Percentiles rank a stretch among this genome's conserved stretches.
These are phyloP conservation scores for Pemphredon lugubris DNA, from an alignment of 2,888 invertebrate species.

Conservation along the genomic window DNA sequence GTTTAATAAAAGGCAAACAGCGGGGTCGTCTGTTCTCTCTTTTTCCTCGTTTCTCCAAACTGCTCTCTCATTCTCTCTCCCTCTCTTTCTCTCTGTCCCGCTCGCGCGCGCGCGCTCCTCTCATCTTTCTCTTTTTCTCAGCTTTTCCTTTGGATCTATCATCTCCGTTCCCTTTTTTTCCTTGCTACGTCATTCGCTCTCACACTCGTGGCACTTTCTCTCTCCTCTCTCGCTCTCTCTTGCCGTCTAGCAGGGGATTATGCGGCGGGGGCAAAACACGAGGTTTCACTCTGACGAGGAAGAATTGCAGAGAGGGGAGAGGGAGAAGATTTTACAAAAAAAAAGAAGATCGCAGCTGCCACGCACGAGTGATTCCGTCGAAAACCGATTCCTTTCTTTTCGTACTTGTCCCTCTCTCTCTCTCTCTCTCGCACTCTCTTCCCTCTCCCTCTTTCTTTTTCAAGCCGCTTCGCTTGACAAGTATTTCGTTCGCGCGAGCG, in stretches of 20 bases:
- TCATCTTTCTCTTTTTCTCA: slow-evolving; percentile 6
- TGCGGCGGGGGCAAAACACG: slow-evolving; percentile 45
- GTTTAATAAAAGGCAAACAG: slow-evolving; percentile 81
- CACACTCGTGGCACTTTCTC: slow-evolving; percentile 1
- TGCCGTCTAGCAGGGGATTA: slow-evolving; percentile 61
- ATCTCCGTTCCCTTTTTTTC: slow-evolving; percentile 1
- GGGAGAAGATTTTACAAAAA: slow-evolving; percentile 45
- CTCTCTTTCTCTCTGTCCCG: slow-evolving; percentile 7
- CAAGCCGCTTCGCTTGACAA: slow-evolving; percentile 37
- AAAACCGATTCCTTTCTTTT: slow-evolving; percentile 61
- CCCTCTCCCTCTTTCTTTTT: too few species aligned
- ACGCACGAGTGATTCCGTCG: slow-evolving; percentile 65
- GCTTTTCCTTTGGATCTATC: too few species aligned
- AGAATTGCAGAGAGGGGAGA: slow-evolving; percentile 50
- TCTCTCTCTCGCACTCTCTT: too few species aligned
- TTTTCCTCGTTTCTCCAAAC: slow-evolving; percentile 34
- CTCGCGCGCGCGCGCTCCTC: too few species aligned
- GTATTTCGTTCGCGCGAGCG: slow-evolving; percentile 15
- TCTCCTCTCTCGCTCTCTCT: slow-evolving; percentile 7
- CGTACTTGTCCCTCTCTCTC: slow-evolving; percentile 21
- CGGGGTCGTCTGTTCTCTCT: slow-evolving; percentile 46
- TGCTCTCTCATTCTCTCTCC: slow-evolving; percentile 30
- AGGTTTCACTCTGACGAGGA: slow-evolving; percentile 9
- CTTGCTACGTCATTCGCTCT: background rate
- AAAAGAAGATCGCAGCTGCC: slow-evolving; percentile 70